Evolutionary conservation across 2,797 vertebrate genomes (phyloP).

Genomic region (Squalus acanthias): DNA sequence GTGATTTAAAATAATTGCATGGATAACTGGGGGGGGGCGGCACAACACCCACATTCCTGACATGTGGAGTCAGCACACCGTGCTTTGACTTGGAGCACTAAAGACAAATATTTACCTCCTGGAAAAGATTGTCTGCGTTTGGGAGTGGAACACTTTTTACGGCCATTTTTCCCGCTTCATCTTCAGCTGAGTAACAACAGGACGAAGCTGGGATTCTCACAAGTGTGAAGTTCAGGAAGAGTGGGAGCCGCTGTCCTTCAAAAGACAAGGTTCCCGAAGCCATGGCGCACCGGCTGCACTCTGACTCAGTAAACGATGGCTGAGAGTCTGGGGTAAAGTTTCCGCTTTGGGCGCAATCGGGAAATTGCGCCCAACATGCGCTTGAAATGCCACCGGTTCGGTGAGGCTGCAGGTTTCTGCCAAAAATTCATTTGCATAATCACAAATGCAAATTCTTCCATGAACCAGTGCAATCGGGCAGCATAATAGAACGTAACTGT

Average conservation of each 20-base stretch:
- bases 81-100: not conserved
- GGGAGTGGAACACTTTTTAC: not conserved
- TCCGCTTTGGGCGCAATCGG: not conserved
- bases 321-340: not conserved
- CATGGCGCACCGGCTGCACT: not conserved
- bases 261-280: not conserved
- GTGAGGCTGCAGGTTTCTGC: not conserved
- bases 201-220: not conserved
- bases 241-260: not conserved
- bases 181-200: not conserved
- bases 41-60: not conserved
- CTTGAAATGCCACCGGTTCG: not conserved
- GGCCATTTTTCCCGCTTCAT: not conserved
- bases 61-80: not conserved
- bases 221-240: not conserved
- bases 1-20: not conserved
- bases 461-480: not conserved
- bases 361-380: not conserved
- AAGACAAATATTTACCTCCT: not conserved
- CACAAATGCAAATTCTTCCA: not conserved
- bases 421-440: not conserved
- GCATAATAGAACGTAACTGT: not conserved
- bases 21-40: not conserved
- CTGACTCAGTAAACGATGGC: not conserved
- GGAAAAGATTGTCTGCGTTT: not conserved